Percentiles rank a stretch among this genome's conserved stretches.
Evolutionary conservation across 2,797 vertebrate genomes (phyloP).

Genomic region (Microctenopoma stevenorrisi): DNA sequence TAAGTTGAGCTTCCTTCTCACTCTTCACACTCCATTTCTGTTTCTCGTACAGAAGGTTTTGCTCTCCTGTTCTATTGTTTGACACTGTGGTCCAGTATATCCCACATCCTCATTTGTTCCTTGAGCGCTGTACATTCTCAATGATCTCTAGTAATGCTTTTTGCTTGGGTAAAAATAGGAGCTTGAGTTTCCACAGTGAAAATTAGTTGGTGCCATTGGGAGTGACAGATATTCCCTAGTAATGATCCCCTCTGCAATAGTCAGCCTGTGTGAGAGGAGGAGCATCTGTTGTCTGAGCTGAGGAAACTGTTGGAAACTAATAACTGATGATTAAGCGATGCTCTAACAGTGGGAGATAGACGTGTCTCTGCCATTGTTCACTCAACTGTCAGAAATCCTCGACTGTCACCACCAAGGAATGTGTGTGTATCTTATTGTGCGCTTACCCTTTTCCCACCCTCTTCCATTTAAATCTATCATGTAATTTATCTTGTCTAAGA

Average conservation of each 20-base stretch:
- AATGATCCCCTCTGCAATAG: conserved; percentile 17
- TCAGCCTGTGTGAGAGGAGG: conserved; percentile 11
- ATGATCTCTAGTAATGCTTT: not conserved
- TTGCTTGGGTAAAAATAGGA: conserved; percentile 4
- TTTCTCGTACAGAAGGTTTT: not conserved
- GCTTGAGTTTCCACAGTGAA: conserved; percentile 2
- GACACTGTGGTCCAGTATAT: rapidly evolving
- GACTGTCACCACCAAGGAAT: not conserved
- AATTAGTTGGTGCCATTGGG: not conserved
- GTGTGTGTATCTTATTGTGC: not conserved
- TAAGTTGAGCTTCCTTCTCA: conserved; percentile 73
- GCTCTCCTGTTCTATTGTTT: not conserved
- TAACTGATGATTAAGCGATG: conserved; percentile 38
- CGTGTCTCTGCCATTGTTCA: conserved; percentile 6
- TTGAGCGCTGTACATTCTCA: not conserved
- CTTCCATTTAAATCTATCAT: conserved; percentile 4
- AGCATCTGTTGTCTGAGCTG: conserved; percentile 20
- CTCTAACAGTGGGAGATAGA: conserved; percentile 12
- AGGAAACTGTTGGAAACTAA: conserved; percentile 33
- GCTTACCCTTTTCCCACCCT: not conserved
- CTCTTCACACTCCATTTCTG: conserved; percentile 2
- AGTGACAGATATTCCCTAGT: conserved; percentile 20
- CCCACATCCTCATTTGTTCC: not conserved
- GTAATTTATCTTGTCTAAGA: conserved; percentile 19
- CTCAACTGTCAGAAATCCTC: conserved; percentile 9